A percentile compares a stretch with the other conserved stretches of the same genome.
Conservation (phyloP, 2,113 vertebrate species). For the Uropsilus gracilis region DNA sequence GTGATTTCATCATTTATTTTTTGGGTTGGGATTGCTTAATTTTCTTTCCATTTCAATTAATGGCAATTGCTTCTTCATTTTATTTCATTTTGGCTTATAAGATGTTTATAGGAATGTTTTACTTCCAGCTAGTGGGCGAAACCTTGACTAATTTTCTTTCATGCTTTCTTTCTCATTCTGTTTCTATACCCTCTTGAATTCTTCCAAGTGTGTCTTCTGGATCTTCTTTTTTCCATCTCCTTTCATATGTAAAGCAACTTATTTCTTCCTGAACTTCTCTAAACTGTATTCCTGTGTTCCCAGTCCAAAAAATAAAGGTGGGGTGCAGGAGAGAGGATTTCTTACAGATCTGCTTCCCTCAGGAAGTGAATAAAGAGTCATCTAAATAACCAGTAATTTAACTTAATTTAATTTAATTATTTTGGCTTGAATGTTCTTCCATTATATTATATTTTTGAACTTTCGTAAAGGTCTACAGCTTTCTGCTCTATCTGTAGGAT, state of each 20-base stretch:
- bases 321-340: background rate
- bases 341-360: background rate
- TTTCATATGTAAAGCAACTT: background rate
- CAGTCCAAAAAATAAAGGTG: background rate
- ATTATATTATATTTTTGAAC: background rate
- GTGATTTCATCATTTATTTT: background rate
- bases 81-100: background rate
- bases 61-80: background rate
- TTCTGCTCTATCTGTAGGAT: background rate
- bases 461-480: conserved; percentile 29
- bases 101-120: background rate
- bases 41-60: background rate
- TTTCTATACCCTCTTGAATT: background rate
- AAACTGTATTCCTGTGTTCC: background rate
- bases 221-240: background rate
- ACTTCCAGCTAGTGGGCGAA: background rate
- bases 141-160: background rate
- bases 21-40: background rate
- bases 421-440: background rate
- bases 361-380: background rate
- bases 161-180: background rate
- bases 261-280: background rate
- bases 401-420: background rate
- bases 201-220: background rate
- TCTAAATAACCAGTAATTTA: too few species aligned